Conservation (phyloP, 2,888 invertebrate genomes). For the Cheilosia impressa region DNA sequence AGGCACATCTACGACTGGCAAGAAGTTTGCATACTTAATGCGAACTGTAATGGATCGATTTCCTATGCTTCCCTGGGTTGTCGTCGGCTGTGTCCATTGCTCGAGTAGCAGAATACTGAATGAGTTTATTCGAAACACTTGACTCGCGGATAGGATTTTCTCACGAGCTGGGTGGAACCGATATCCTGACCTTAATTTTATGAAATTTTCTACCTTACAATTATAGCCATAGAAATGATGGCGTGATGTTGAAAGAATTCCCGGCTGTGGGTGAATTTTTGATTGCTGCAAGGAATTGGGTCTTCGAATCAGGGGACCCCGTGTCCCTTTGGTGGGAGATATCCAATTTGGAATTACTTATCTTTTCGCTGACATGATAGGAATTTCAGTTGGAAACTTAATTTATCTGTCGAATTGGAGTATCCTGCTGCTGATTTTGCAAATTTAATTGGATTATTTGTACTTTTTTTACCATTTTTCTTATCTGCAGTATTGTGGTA, state of each 20-base stretch:
- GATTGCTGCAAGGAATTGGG: not conserved
- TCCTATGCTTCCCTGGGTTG: not conserved
- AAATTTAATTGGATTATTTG: too few relatives aligned
- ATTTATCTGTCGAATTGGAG: too few relatives aligned
- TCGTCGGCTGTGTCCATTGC: not conserved
- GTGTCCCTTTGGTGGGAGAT: too few relatives aligned
- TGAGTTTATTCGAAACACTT: constrained; percentile 20
- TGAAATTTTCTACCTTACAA: constrained; percentile 10
- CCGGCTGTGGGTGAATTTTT: not conserved
- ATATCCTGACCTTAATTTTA: constrained; percentile 12
- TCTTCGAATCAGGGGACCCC: too few relatives aligned
- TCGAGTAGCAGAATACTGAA: not conserved
- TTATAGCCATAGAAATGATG: not conserved
- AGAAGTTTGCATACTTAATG: constrained; percentile 40
- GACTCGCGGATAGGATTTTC: constrained; percentile 12
- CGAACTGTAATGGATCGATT: constrained; percentile 23
- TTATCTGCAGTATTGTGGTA: too few relatives aligned
- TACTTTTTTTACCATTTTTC: too few relatives aligned
- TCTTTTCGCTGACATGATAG: too few relatives aligned
- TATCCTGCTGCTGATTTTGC: too few relatives aligned
- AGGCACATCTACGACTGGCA: constrained; percentile 20
- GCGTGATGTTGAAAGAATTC: not conserved
- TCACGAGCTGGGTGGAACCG: not conserved
- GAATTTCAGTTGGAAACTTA: too few relatives aligned
- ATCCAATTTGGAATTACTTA: too few relatives aligned